Conservation (phyloP, 2,888 invertebrate species). For the Norana najaformis region DNA sequence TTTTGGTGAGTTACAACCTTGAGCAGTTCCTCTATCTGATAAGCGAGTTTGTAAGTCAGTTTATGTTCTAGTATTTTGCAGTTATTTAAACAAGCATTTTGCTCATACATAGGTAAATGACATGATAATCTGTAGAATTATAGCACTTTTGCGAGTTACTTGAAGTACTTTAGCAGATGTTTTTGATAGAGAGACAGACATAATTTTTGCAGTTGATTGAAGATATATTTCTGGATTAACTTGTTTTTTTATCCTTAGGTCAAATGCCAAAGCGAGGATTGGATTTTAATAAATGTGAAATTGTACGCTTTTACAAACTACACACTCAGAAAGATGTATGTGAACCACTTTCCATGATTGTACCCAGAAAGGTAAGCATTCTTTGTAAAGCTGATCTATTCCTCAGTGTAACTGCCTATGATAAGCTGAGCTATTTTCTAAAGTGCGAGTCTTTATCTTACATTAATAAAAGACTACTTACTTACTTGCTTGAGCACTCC, state of each 20-base stretch:
- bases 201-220: background rate
- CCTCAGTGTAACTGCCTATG: background rate
- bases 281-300: constrained; percentile 91
- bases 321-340: constrained; percentile 74
- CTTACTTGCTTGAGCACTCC: too few relatives aligned
- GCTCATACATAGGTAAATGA: too few relatives aligned
- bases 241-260: constrained; percentile 48
- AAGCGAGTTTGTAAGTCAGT: background rate
- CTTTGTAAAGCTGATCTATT: constrained; percentile 23
- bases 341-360: constrained; percentile 96
- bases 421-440: background rate
- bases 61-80: background rate
- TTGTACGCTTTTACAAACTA: constrained; percentile 89
- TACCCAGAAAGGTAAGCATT: constrained; percentile 79
- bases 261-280: constrained; percentile 98
- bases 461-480: too few relatives aligned
- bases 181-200: background rate
- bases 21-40: background rate
- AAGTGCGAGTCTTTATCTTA: too few relatives aligned
- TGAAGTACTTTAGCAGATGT: background rate
- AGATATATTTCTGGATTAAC: background rate
- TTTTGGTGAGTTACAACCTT: constrained; percentile 53
- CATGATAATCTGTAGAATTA: too few relatives aligned
- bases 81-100: background rate
- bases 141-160: too few relatives aligned